Conservation (phyloP, 2,888 invertebrate species). For the Drosophila subsilvestris region DNA sequence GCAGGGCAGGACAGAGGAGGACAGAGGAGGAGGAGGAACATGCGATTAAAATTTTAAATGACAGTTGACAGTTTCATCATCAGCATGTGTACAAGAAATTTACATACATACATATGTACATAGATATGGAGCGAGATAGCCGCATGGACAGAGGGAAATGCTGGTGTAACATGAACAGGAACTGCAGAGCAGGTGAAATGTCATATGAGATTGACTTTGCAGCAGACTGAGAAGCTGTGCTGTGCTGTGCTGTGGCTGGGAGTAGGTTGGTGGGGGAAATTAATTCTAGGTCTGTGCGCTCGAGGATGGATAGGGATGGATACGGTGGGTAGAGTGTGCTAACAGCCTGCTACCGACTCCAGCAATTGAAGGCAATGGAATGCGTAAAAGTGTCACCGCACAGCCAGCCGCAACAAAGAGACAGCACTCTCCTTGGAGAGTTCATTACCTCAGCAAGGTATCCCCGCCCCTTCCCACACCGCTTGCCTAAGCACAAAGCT, state of each 20-base stretch:
- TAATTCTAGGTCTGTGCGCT: background rate
- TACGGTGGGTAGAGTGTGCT: background rate
- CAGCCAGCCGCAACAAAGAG: background rate
- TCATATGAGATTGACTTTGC: slow-evolving; percentile 54
- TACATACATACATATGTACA: slow-evolving; percentile 24
- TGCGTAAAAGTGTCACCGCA: background rate
- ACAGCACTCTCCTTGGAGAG: background rate
- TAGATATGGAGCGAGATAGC: slow-evolving; percentile 37
- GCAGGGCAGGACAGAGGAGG: background rate
- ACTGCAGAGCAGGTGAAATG: slow-evolving; percentile 68
- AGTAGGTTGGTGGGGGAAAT: background rate
- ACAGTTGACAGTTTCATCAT: slow-evolving; percentile 78
- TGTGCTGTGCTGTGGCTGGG: background rate
- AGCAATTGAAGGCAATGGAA: background rate
- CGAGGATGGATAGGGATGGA: background rate
- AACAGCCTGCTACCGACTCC: background rate
- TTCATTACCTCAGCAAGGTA: background rate
- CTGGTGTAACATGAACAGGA: slow-evolving; percentile 53
- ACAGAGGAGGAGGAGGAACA: slow-evolving; percentile 41
- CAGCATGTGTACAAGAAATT: slow-evolving; percentile 53
- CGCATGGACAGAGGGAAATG: background rate
- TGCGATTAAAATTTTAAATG: slow-evolving; percentile 76
- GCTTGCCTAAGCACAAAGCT: slow-evolving; percentile 27
- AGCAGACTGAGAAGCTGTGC: slow-evolving; percentile 29
- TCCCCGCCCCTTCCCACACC: background rate